A percentile compares a stretch with the other conserved stretches of the same genome.
Conservation (phyloP, 2,888 invertebrate species). For the Oconnorella tubifera region DNA sequence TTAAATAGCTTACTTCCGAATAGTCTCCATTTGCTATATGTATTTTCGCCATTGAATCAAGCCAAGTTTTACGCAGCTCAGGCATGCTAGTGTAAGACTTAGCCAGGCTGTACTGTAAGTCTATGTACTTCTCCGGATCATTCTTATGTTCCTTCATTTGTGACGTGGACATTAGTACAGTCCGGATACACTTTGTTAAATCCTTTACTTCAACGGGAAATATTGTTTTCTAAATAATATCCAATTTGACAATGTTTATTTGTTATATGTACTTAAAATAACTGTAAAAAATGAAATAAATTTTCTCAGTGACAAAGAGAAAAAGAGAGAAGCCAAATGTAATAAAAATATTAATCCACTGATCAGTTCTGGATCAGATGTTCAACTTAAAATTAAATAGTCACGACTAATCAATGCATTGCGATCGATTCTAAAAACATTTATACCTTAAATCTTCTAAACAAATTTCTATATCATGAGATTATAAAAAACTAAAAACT, state of each 20-base stretch:
- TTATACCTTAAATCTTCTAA: too few relatives aligned
- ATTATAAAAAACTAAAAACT: too few relatives aligned
- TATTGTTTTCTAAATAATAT: conserved; percentile 59
- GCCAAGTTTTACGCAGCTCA: conserved; percentile 87
- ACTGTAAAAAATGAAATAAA: background rate
- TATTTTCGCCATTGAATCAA: conserved; percentile 84
- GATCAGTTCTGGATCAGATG: too few relatives aligned
- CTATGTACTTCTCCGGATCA: conserved; percentile 87
- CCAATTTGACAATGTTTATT: too few relatives aligned
- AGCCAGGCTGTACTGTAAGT: conserved; percentile 84
- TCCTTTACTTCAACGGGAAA: conserved; percentile 88
- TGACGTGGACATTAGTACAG: conserved; percentile 89
- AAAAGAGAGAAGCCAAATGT: too few relatives aligned
- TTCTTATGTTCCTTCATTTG: conserved; percentile 84
- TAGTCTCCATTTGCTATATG: conserved; percentile 77
- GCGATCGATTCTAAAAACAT: too few relatives aligned
- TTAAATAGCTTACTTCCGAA: conserved; percentile 70
- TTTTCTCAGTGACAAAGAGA: too few relatives aligned
- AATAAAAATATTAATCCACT: too few relatives aligned
- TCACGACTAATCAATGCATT: background rate
- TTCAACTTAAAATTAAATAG: background rate
- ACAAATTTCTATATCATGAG: too few relatives aligned
- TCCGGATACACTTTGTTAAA: conserved; percentile 84
- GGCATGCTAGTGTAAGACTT: conserved; percentile 87
- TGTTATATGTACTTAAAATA: too few relatives aligned